phyloP scores from a whole-genome alignment of 2,797 vertebrate genomes.

The Lindbergichthys nudifrons region DNA sequence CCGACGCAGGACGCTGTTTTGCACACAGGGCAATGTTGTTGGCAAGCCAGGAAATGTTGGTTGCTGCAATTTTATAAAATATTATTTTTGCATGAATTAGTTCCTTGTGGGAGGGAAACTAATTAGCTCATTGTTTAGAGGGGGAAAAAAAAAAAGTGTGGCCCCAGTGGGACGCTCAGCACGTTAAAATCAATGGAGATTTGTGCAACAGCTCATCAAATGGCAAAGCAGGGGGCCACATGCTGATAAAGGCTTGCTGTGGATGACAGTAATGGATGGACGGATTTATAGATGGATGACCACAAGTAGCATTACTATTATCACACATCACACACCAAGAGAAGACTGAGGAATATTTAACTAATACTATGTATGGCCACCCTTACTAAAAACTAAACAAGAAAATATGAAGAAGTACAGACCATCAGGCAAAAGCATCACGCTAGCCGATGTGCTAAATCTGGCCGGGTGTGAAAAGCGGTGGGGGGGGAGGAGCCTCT shows the following conservation, averaged over 20 bases:
- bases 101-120: slow-evolving; percentile 39
- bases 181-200: slow-evolving; percentile 62
- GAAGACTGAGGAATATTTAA: background rate
- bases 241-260: slow-evolving; percentile 54
- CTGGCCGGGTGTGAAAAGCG: too few relatives aligned
- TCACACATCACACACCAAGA: background rate
- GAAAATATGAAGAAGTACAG: too few relatives aligned
- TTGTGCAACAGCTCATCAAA: slow-evolving; percentile 60
- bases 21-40: slow-evolving; percentile 22
- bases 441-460: background rate
- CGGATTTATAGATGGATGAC: slow-evolving; percentile 43
- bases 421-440: too few relatives aligned
- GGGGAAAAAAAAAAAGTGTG: slow-evolving; percentile 10
- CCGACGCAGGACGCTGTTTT: slow-evolving; percentile 10
- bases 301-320: slow-evolving; percentile 4
- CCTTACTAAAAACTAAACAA: background rate
- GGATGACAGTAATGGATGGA: slow-evolving; percentile 32
- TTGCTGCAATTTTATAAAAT: slow-evolving; percentile 9
- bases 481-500: too few relatives aligned
- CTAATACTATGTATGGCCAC: background rate
- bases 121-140: slow-evolving; percentile 51
- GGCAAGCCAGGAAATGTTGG: slow-evolving; percentile 19
- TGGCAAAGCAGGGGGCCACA: slow-evolving; percentile 18
- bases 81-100: slow-evolving; percentile 41
- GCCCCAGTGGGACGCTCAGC: slow-evolving; percentile 32